A percentile compares a stretch with the other conserved stretches of the same genome.
phyloP scores from a whole-genome alignment of 2,797 vertebrate genomes.

The Melanotaenia boesemani region DNA sequence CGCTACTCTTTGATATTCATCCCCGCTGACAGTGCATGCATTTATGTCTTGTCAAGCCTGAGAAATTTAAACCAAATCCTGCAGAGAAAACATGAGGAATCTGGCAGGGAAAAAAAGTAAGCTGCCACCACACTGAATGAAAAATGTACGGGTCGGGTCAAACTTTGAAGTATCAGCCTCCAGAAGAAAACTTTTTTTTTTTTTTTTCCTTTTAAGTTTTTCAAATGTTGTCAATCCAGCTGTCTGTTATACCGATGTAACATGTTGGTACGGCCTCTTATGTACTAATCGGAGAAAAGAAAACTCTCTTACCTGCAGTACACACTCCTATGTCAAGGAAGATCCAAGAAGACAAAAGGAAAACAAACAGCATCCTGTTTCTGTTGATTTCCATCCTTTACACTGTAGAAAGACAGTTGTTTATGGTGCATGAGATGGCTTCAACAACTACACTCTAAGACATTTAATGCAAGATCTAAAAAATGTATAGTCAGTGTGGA shows the following conservation, averaged over 20 bases:
- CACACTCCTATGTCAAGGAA: conserved; percentile 64
- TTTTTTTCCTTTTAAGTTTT: neutral
- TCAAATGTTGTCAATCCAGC: neutral
- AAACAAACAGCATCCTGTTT: conserved; percentile 53
- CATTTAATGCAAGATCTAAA: neutral
- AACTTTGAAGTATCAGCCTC: conserved; percentile 22
- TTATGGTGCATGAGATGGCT: neutral
- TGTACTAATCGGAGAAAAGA: conserved; percentile 2
- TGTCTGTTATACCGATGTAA: neutral
- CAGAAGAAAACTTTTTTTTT: neutral
- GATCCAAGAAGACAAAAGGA: conserved; percentile 56
- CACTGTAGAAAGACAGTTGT: conserved; percentile 21
- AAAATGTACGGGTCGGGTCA: conserved; percentile 54
- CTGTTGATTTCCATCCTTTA: conserved; percentile 52
- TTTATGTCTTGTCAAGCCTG: conserved; percentile 70
- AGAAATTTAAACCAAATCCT: conserved; percentile 61
- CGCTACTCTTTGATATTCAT: conserved; percentile 72
- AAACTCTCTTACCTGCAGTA: conserved; percentile 74
- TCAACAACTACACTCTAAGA: neutral
- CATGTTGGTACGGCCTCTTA: neutral
- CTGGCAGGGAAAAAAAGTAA: conserved; percentile 61
- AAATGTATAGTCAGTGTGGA: neutral
- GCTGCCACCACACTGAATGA: conserved; percentile 41
- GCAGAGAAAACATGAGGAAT: conserved; percentile 62
- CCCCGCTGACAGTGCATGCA: conserved; percentile 68